A percentile compares a stretch with the other conserved stretches of the same genome.
Conservation (phyloP, 2,797 vertebrate genomes). For the Masticophis lateralis region DNA sequence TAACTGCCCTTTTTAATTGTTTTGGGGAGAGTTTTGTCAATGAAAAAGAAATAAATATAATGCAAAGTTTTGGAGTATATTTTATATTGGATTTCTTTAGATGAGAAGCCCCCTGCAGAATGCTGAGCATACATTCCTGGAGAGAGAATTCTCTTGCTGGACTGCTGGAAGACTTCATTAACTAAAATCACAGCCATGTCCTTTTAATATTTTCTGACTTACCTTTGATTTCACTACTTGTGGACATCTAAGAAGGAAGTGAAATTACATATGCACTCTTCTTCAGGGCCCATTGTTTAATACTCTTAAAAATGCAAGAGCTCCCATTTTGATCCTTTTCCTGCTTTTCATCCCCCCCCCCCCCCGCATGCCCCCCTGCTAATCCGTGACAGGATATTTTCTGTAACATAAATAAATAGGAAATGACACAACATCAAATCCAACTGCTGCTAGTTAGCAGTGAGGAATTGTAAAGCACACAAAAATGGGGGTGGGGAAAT, state of each 20-base stretch:
- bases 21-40: not conserved
- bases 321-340: not conserved
- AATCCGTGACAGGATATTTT: slow-evolving; percentile 29
- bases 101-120: not conserved
- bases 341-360: not conserved
- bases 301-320: slow-evolving; percentile 8
- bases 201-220: slow-evolving; percentile 1
- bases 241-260: not conserved
- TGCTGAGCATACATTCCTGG: not conserved
- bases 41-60: not conserved
- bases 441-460: slow-evolving; percentile 43
- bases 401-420: slow-evolving; percentile 41
- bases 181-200: not conserved
- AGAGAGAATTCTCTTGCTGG: not conserved
- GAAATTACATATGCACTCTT: slow-evolving; percentile 1
- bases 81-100: not conserved
- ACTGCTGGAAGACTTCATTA: not conserved
- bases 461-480: slow-evolving; percentile 38
- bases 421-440: slow-evolving; percentile 31
- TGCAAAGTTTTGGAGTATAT: not conserved
- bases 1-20: not conserved
- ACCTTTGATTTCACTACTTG: not conserved
- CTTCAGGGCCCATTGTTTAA: not conserved
- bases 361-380: not conserved
- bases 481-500: slow-evolving; percentile 22